Evolutionary conservation across 2,797 vertebrate species (phyloP).

Genomic region (Sebastes diploproa): DNA sequence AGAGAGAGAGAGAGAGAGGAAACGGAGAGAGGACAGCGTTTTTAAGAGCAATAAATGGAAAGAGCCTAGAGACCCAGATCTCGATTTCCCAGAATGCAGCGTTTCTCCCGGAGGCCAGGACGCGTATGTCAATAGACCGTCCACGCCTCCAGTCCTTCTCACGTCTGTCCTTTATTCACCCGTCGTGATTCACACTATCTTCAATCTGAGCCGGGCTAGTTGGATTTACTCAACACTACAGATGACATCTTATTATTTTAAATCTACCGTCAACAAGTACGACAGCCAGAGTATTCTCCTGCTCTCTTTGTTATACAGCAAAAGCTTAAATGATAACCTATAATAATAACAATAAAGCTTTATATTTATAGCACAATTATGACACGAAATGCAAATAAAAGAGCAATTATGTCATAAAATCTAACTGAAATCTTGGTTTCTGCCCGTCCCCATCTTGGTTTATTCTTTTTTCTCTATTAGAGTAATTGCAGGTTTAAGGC

Average conservation of each 20-base stretch:
- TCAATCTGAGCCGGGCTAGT: background rate
- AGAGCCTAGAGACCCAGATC: background rate
- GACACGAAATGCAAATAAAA: too few relatives aligned
- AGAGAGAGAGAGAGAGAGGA: background rate
- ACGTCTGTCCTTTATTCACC: slow-evolving; percentile 38
- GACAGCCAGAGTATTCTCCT: background rate
- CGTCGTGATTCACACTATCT: slow-evolving; percentile 29
- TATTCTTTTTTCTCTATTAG: too few relatives aligned
- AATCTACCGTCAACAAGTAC: background rate
- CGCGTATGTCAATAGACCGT: slow-evolving; percentile 35
- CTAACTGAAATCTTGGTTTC: too few relatives aligned
- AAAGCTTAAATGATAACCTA: background rate
- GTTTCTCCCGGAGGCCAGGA: slow-evolving; percentile 9
- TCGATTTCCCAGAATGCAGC: slow-evolving; percentile 42
- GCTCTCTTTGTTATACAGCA: background rate
- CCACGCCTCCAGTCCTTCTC: slow-evolving; percentile 33
- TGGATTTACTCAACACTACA: background rate
- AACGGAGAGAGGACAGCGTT: background rate
- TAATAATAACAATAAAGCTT: too few relatives aligned
- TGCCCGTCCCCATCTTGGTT: too few relatives aligned
- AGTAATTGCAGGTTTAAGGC: too few relatives aligned
- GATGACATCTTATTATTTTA: background rate
- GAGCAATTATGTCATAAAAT: too few relatives aligned
- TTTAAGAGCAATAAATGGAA: slow-evolving; percentile 5
- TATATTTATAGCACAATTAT: too few relatives aligned